Evolutionary conservation across 92 coral and sea anemone species (phyloP), one percentile per base, ranked within the genome.

Genomic region (Muricea muricata): DNA sequence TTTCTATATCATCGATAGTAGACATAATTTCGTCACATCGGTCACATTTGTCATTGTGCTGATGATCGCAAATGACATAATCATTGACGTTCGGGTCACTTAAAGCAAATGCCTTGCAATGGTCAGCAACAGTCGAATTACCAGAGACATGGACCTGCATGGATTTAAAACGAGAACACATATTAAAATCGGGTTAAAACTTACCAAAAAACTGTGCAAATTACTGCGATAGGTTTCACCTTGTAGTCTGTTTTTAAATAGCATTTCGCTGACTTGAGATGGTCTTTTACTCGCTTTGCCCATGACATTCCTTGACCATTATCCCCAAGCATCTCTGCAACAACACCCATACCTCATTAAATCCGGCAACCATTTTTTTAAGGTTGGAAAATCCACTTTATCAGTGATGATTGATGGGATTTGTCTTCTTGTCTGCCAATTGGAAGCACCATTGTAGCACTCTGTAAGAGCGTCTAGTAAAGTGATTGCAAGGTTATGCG

Each of bases 241-340:
- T 88, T 88, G 65, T 88, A 88, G 83, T 87, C 91, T 9, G 87
- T 67, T 82, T 87, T 87, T 21, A 87, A 55, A 48, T 87, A 87
- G 23, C 87, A 78, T 78, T 88, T 88, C 29, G 88, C 91, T 46
- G 39, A 74, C 40, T 74, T 88, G 72, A 88, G 79, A 84, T 88
- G 83, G 13, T 60, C 50, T 45, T 52, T 76, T 11, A 15, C 25
- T 28, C 75, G 77, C 81, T 84, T 83, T n/a, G 75, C 65, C 82
- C 89, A 88, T 32, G 88, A 42, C 26, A 88, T 54, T 34, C 89
- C 81, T 32, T 35, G 34, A 39, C 37, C 75, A 84, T 14, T 56
- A 42, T 88, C 91, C 5, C 89, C 91, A 11, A 88, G 85, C 75
- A 76, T 88, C 56, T 78, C 85, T 18, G 75, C 89, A 78, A 88